Percentiles rank a stretch among this genome's conserved stretches.
These are phyloP conservation scores for Catajapyx aquilonaris DNA, from an alignment of 1,140 invertebrate genomes.

Conservation along the genomic window DNA sequence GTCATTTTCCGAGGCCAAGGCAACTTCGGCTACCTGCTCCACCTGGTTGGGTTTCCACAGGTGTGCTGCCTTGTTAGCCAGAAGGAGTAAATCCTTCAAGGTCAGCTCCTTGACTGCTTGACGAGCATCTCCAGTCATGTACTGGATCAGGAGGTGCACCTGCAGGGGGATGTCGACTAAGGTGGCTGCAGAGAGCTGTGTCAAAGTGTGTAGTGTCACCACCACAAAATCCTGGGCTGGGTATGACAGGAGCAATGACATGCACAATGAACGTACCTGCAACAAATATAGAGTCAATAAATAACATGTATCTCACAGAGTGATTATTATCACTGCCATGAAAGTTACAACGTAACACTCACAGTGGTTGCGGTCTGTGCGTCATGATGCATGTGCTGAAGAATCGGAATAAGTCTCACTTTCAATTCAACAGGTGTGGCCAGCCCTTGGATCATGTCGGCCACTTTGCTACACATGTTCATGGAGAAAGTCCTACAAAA, in stretches of 20 bases:
- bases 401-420: slow-evolving; percentile 67
- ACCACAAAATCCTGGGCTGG: slow-evolving; percentile 71
- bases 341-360: slow-evolving; percentile 15
- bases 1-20: slow-evolving; percentile 21
- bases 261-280: slow-evolving; percentile 48
- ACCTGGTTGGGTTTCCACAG: slow-evolving; percentile 55
- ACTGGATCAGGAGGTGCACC: slow-evolving; percentile 34
- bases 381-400: slow-evolving; percentile 89
- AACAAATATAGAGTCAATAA: slow-evolving; percentile 9
- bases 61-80: slow-evolving; percentile 56
- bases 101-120: slow-evolving; percentile 48
- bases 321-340: background rate
- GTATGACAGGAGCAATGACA: slow-evolving; percentile 62
- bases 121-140: slow-evolving; percentile 37
- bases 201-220: slow-evolving; percentile 68
- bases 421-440: slow-evolving; percentile 81
- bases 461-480: slow-evolving; percentile 86
- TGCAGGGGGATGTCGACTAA: slow-evolving; percentile 76
- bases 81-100: slow-evolving; percentile 44
- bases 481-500: slow-evolving; percentile 68
- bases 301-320: slow-evolving; percentile 2
- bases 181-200: slow-evolving; percentile 67
- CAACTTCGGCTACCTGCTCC: slow-evolving; percentile 32
- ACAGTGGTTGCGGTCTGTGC: slow-evolving; percentile 62
- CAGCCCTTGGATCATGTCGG: slow-evolving; percentile 82